These are phyloP conservation scores for Oscheius myriophilus DNA, from an alignment of 2,888 invertebrate genomes.

Conservation along the genomic window DNA sequence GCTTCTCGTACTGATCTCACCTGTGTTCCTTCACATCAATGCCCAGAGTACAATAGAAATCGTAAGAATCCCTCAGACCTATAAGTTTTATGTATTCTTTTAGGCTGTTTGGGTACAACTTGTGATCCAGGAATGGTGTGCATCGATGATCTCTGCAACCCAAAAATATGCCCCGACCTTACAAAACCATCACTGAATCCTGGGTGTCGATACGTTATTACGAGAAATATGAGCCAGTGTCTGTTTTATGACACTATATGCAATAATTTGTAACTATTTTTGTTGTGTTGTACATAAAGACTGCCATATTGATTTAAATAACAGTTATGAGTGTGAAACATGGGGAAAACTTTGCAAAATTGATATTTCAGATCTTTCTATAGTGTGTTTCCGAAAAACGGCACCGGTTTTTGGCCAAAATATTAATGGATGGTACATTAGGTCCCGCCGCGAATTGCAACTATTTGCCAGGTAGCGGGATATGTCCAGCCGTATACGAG, in stretches of 20 bases:
- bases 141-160: conserved; percentile 23
- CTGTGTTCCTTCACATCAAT: conserved; percentile 15
- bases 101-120: conserved; percentile 10
- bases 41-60: conserved; percentile 15
- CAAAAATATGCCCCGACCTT: conserved; percentile 10
- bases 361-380: no score
- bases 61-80: background rate
- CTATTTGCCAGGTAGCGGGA: no score
- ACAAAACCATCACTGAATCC: conserved; percentile 6
- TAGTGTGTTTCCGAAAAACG: no score
- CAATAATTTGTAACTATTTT: background rate
- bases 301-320: no score
- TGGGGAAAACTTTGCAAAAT: no score
- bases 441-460: no score
- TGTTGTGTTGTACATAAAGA: background rate
- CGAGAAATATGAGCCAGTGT: conserved; percentile 26
- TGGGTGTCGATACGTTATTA: conserved; percentile 18
- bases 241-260: conserved; percentile 23
- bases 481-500: no score
- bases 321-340: no score
- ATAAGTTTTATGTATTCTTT: background rate
- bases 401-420: no score
- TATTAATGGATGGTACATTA: no score
- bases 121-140: conserved; percentile 13
- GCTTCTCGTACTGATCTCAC: conserved; percentile 18